phyloP scores from a whole-genome alignment of 1,140 invertebrate genomes.

The Radopholus similis region DNA sequence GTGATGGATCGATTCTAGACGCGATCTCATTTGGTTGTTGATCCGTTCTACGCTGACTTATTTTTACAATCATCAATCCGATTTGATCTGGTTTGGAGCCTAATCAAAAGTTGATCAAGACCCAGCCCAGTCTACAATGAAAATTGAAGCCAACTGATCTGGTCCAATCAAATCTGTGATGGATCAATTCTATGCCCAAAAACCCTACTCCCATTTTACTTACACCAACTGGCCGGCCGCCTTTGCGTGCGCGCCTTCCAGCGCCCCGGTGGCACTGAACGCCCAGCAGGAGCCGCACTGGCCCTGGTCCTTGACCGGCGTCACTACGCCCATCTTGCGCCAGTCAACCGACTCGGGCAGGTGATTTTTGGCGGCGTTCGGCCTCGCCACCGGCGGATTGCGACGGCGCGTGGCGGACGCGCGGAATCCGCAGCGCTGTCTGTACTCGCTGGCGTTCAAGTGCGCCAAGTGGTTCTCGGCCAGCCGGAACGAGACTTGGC shows the following conservation, averaged over 20 bases:
- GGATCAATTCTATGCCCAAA: too few species aligned
- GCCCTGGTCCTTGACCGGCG: conserved; percentile 80
- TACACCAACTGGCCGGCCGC: conserved; percentile 65
- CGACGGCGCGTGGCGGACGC: background rate
- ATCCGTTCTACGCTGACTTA: too few species aligned
- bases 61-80: too few species aligned
- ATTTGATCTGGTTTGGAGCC: too few species aligned
- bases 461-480: background rate
- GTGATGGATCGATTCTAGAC: too few species aligned
- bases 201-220: too few species aligned
- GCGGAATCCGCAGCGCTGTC: background rate
- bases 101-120: too few species aligned
- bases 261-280: conserved; percentile 79
- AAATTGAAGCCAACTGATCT: too few species aligned
- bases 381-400: background rate
- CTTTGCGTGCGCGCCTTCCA: conserved; percentile 88
- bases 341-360: conserved; percentile 72
- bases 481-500: background rate
- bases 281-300: conserved; percentile 91
- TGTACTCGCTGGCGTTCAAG: background rate
- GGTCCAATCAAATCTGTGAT: too few species aligned
- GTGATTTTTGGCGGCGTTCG: background rate
- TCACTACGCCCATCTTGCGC: conserved; percentile 77
- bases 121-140: too few species aligned
- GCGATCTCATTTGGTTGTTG: too few species aligned